Conservation (phyloP, 2,888 invertebrate genomes). For the Dryobota labecula region DNA sequence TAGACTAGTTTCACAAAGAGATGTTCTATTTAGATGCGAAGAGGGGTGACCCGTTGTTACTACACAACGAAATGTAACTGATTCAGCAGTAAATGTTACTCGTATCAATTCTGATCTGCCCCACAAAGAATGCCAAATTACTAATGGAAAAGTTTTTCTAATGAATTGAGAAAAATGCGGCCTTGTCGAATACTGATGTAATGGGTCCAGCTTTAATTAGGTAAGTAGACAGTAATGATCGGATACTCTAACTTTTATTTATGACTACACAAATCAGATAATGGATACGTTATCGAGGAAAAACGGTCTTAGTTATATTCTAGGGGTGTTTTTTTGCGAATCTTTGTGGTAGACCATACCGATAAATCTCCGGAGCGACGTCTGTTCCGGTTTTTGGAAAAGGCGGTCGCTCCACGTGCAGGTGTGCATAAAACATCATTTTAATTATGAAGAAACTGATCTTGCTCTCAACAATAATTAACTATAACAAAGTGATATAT, state of each 20-base stretch:
- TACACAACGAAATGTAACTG: slow-evolving; percentile 57
- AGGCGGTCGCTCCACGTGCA: background rate
- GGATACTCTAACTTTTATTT: slow-evolving; percentile 51
- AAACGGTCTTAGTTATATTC: slow-evolving; percentile 8
- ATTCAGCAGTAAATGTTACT: slow-evolving; percentile 62
- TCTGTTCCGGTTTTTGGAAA: slow-evolving; percentile 18
- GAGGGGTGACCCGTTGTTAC: slow-evolving; percentile 63
- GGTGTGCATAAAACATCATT: background rate
- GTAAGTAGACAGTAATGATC: slow-evolving; percentile 58
- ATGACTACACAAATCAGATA: slow-evolving; percentile 40
- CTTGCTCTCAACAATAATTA: background rate
- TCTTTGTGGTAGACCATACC: background rate
- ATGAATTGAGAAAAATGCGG: slow-evolving; percentile 64
- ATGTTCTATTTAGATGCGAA: slow-evolving; percentile 66
- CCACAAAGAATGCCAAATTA: slow-evolving; percentile 62
- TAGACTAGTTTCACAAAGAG: slow-evolving; percentile 64
- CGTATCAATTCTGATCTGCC: slow-evolving; percentile 61
- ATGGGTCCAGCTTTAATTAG: slow-evolving; percentile 57
- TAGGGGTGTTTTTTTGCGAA: background rate
- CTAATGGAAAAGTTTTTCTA: slow-evolving; percentile 67
- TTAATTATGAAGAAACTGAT: background rate
- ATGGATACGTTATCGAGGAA: slow-evolving; percentile 21
- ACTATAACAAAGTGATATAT: background rate
- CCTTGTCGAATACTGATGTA: slow-evolving; percentile 60
- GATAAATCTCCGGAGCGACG: slow-evolving; percentile 9